Base-by-base conservation (phyloP, 64 coral and sea anemone genomes). In the Trachythela sp. region DNA sequence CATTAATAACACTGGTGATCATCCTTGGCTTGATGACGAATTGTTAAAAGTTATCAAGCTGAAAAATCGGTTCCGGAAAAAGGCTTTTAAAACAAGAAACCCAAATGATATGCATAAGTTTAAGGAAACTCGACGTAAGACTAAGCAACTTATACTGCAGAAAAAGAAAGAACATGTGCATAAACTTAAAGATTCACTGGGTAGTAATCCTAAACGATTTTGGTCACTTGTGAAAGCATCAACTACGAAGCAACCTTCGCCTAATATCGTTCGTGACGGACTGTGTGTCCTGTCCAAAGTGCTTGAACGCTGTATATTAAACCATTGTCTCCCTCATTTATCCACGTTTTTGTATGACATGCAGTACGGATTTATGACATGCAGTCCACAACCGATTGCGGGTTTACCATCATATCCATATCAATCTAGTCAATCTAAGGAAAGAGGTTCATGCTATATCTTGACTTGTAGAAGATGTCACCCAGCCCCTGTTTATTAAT, bases 201-300 rank as follows among this genome's bases (percentile, higher is more conserved):
- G 54, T 34, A 42, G 85, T 17, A 90, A 93, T 38, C 59, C 88
- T 88, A 45, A 45, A 45, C 42, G 42, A 45, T 45, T 45, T 11
- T 45, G 42, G 42, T 45, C 42, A 45, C 42, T 94, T 71, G 71
- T 90, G 43, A 94, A 93, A 56, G 60, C 87, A 7, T 90, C 42
- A n/a, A 92, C 86, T 45, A 72, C 26, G 20, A 29, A 85, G 4
- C 83, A 38, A 85, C 76, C 52, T 22, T 84, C 84, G 24, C 89
- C 89, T 35, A 91, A 68, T 48, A 70, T 91, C 41, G 26, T 91
- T 32, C 40, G 89, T 2, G 83, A 86, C 14, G 84, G 58, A 2
- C 83, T 45, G 42, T 68, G 59, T 22, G 30, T 68, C 30, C 15
- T 68, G 59, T 68, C 59, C 5, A 68, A 68, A 31, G 59, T 68